Evolutionary conservation across 2,797 vertebrate species (phyloP), one percentile per base, ranked within the genome.

Genomic region (Pseudomugil tenellus): DNA sequence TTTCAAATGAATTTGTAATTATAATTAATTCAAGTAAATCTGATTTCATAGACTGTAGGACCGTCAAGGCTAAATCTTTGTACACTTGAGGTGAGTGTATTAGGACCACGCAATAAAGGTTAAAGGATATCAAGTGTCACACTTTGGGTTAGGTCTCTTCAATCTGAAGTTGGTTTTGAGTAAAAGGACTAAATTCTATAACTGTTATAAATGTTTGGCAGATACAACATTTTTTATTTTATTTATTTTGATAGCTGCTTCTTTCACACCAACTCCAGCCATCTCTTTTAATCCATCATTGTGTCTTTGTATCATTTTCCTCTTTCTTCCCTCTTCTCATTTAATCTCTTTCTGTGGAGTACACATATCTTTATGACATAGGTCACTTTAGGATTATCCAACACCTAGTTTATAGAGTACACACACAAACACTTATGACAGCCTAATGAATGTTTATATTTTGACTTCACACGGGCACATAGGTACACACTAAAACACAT

Each of bases 361-460:
- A 55, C 34, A 65, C 1, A 39, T 65, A 74, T 58, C 58, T 54
- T 54, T 2, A 12, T 35, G 48, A 74, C 67, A 80, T 57, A 71
- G 67, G 57, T 58, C 55, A 69, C 67, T 71, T 85, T 75, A 59
- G 78, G 77, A 64, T 64, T 76, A 21, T 77, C 43, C 21, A 58
- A 54, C 72, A 68, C 1, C 67, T 70, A 63, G 76, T 76, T 76
- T 54, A 72, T 67, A 62, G 57, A 35, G 17, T 34, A n/a, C 35
- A 49, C 55, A 49, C 67, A 54, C n/a, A 25, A 29, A 54, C 41
- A 53, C 46, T 57, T 11, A 58, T 26, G 43, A 28, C 19, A 48
- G 32, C 31, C 72, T 56, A 81, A 84, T 79, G 60, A 71, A 48
- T 54, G 37, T 72, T 57, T 41, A 12, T 37, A 58, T 35, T 39